Evolutionary conservation across 2,113 vertebrate species (phyloP), one percentile per base, ranked within the genome.

Genomic region (Amazona vittata): DNA sequence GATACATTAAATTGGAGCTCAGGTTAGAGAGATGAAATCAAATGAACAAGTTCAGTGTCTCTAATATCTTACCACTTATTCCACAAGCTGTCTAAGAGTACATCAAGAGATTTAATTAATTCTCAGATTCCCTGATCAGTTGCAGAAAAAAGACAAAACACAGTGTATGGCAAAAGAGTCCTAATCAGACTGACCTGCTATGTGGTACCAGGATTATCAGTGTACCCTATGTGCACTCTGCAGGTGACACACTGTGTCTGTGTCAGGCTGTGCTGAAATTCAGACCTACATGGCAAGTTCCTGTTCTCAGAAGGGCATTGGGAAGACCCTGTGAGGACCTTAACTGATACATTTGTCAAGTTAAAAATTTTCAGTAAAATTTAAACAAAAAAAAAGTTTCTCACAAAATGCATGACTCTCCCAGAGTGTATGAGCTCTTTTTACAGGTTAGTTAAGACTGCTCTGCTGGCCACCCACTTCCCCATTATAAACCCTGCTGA

Each of bases 71-170:
- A 94, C 96, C 95, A 92, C 65, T 98, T 97, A 97, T 83, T 96
- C 82, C 68, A 95, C 84, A 83, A 97, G 81, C 94, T 97, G 92
- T 97, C 97, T 81, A 89, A 90, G 86, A 89, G 88, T 95, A 95
- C 70, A 91, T 97, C 94, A 93, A 81, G 93, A 97, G 76, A 95
- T 97, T 97, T 98, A 98, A 98, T 98, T 98, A 98, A 97, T 97
- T 97, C 94, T 94, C 93, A 97, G 95, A 93, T 94, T 71, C 67
- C 80, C 89, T 94, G 83, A 96, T 94, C 94, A 94, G 89, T 55
- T 94, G 91, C 93, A 90, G 75, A 89, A 82, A 86, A 55, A 71
- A 52, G 52, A 89, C 69, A 94, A 89, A 97, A 97, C 85, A 91
- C 63, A 92, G 49, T n/a, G 62, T 97, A 96, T 86, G 70, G 86